Evolutionary conservation across 2,797 vertebrate species (phyloP).

Genomic region (Pangasius sanitwongsei): DNA sequence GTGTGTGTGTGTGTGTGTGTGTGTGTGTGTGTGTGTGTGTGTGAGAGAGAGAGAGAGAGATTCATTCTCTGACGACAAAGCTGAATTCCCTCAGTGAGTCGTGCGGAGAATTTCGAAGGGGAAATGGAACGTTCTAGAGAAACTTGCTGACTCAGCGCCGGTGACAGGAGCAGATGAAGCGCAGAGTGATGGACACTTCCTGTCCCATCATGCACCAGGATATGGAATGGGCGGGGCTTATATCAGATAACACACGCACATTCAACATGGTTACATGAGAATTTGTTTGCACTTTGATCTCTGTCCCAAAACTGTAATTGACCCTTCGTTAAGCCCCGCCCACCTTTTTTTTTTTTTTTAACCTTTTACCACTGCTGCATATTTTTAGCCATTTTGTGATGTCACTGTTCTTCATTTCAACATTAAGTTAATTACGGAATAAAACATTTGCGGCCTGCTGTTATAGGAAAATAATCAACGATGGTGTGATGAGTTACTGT

Average conservation of each 20-base stretch:
- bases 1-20: slow-evolving; percentile 7
- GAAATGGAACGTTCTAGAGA: neutral
- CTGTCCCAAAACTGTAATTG: neutral
- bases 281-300: neutral
- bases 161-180: neutral
- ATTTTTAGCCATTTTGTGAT: neutral
- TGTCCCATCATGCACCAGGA: neutral
- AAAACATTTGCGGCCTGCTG: neutral
- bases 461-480: neutral
- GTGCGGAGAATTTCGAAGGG: neutral
- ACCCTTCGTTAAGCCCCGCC: neutral
- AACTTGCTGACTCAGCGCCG: neutral
- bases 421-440: neutral
- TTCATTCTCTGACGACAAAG: neutral
- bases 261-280: neutral
- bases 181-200: neutral
- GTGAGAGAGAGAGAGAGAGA: neutral
- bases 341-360: neutral
- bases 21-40: neutral
- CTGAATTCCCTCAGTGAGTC: neutral
- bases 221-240: neutral
- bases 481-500: neutral
- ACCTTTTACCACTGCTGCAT: neutral
- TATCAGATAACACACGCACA: neutral
- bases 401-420: neutral